Conservation (phyloP, 2,113 vertebrate species). For the Redunca redunca region DNA sequence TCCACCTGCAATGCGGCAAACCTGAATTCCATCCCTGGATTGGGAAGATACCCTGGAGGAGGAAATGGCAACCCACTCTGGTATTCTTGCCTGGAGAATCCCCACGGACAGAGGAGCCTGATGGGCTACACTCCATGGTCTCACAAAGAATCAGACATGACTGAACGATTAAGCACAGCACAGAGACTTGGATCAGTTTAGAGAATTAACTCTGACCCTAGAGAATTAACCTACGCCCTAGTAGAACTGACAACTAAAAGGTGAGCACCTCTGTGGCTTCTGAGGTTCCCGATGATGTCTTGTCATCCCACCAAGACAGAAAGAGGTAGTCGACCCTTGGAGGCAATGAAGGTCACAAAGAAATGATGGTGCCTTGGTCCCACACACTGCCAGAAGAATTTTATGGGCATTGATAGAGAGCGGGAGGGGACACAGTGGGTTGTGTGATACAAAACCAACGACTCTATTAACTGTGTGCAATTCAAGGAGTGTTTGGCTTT, state of each 20-base stretch:
- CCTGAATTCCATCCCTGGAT: neutral
- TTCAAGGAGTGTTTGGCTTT: neutral
- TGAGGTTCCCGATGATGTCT: neutral
- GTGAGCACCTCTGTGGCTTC: neutral
- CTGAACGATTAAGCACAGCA: neutral
- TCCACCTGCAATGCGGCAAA: neutral
- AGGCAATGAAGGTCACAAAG: neutral
- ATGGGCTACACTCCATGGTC: neutral
- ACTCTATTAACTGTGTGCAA: neutral
- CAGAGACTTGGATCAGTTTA: neutral
- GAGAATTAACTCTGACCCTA: neutral
- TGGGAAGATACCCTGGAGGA: neutral
- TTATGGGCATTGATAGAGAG: neutral
- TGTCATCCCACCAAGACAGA: neutral
- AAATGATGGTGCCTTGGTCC: no score
- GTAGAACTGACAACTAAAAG: neutral
- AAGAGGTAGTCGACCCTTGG: neutral
- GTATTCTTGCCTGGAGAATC: neutral
- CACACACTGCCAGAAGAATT: neutral
- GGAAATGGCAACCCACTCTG: neutral
- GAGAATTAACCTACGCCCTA: neutral
- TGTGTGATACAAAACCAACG: neutral
- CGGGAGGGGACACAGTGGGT: neutral
- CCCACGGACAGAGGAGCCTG: neutral
- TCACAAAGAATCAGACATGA: neutral